Evolutionary conservation across 2,113 vertebrate species (phyloP), one percentile per base, ranked within the genome.

Genomic region (Merops nubicus): DNA sequence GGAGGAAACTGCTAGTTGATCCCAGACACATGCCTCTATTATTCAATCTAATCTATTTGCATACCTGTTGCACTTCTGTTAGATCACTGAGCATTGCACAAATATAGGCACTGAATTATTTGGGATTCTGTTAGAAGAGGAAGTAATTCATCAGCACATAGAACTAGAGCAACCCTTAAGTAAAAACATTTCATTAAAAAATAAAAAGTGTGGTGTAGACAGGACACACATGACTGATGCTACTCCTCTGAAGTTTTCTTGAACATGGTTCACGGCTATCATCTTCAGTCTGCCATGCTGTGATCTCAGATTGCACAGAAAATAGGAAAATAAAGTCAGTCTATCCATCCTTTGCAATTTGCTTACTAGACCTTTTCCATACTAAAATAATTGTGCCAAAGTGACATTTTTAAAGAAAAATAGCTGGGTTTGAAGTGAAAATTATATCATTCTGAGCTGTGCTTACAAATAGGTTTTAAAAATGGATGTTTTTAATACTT

Each of bases 31-130:
- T 88, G 48, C 47, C 85, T 74, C 81, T 70, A 64, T 96, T 94
- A 95, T 89, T 97, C 94, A 95, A 94, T 91, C 81, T 92, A 85
- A 54, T 67, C 54, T 63, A 43, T 90, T 77, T 85, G 15, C 54
- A 65, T 33, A 67, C 50, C 34, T 51, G 34, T 79, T 65, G 2
- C 20, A 79, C 5, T 6, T 47, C 22, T 62, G 10, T 29, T 60
- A 67, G 36, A 21, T 90, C 87, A 92, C 11, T 80, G 62, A 96
- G 22, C 47, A 87, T 33, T 88, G 60, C 19, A 96, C 95, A 97
- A 96, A 65, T 63, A 92, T 47, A 89, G 65, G 15, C 6, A 12
- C 19, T 40, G 17, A 85, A 79, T 82, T 81, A 40, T 69, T 45
- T 56, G 54, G 40, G 47, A 91, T 89, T 93, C 31, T 51, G 19